A percentile compares a stretch with the other conserved stretches of the same genome.
phyloP scores from a whole-genome alignment of 2,113 vertebrate species.

The Aix galericulata region DNA sequence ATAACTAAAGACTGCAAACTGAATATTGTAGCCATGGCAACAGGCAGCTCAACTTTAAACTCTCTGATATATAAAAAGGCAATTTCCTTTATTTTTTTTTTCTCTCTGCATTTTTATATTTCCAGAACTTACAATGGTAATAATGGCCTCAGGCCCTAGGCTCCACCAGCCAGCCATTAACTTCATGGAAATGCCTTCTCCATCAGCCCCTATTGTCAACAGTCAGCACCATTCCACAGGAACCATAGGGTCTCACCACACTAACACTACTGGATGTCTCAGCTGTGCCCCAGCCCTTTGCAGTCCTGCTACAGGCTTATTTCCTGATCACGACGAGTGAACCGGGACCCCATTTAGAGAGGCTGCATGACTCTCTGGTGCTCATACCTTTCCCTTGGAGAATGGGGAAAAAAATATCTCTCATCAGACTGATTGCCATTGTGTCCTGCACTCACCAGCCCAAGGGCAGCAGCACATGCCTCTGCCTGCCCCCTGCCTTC shows the following conservation, averaged over 20 bases:
- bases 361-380: constrained; percentile 49
- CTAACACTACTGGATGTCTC: constrained; percentile 39
- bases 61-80: constrained; percentile 69
- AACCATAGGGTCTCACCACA: constrained; percentile 21
- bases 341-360: background rate
- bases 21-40: constrained; percentile 74
- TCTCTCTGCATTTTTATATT: constrained; percentile 70
- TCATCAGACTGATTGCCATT: constrained; percentile 74
- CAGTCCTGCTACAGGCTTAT: background rate
- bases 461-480: background rate
- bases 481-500: constrained; percentile 57
- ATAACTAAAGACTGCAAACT: constrained; percentile 65
- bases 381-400: constrained; percentile 37
- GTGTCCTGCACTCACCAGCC: background rate
- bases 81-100: constrained; percentile 66
- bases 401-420: constrained; percentile 68
- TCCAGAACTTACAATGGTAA: constrained; percentile 69
- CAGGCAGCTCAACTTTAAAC: constrained; percentile 71
- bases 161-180: constrained; percentile 70
- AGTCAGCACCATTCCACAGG: constrained; percentile 56
- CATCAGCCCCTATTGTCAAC: constrained; percentile 60
- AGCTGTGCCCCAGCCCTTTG: constrained; percentile 19
- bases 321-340: constrained; percentile 13
- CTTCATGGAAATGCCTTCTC: constrained; percentile 65
- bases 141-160: constrained; percentile 64